These are phyloP conservation scores for Hypothenemus hampei DNA, from an alignment of 1,140 invertebrate genomes.

Conservation along the genomic window DNA sequence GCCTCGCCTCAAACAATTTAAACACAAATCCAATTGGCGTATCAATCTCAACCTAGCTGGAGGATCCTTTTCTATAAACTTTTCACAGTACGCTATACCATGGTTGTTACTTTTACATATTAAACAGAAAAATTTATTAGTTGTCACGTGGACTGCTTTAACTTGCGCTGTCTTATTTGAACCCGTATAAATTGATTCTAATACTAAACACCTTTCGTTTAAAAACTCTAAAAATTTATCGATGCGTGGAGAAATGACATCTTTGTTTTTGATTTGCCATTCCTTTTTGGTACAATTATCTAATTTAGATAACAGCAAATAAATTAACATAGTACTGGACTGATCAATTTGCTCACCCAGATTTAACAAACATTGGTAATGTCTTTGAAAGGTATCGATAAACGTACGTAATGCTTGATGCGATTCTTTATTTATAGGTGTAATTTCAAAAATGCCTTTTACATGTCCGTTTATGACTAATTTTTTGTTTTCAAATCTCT, in stretches of 20 bases:
- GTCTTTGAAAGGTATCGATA: conserved; percentile 4
- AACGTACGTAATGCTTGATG: conserved; percentile 1
- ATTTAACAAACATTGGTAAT: conserved; percentile 8
- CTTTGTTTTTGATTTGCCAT: conserved; percentile 18
- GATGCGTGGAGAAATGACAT: conserved; percentile 2
- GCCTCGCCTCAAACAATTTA: background rate
- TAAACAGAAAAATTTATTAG: too few relatives aligned
- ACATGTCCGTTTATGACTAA: background rate
- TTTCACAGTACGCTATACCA: background rate
- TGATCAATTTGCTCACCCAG: conserved; percentile 2
- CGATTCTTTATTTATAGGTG: conserved; percentile 9
- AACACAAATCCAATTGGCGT: background rate
- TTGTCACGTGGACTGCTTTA: too few relatives aligned
- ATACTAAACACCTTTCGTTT: conserved; percentile 3
- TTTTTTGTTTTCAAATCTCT: conserved; percentile 20
- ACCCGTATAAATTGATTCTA: conserved; percentile 14
- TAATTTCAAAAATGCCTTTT: conserved; percentile 16
- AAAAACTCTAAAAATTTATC: conserved; percentile 7
- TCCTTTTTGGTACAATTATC: conserved; percentile 9
- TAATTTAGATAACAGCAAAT: conserved; percentile 16
- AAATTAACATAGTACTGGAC: conserved; percentile 10
- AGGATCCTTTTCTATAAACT: background rate
- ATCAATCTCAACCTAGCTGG: background rate
- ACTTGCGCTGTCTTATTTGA: too few relatives aligned
- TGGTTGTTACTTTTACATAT: conserved; percentile 4